These are phyloP conservation scores for Ladona fulva DNA, from an alignment of 1,140 invertebrate genomes.

Conservation along the genomic window DNA sequence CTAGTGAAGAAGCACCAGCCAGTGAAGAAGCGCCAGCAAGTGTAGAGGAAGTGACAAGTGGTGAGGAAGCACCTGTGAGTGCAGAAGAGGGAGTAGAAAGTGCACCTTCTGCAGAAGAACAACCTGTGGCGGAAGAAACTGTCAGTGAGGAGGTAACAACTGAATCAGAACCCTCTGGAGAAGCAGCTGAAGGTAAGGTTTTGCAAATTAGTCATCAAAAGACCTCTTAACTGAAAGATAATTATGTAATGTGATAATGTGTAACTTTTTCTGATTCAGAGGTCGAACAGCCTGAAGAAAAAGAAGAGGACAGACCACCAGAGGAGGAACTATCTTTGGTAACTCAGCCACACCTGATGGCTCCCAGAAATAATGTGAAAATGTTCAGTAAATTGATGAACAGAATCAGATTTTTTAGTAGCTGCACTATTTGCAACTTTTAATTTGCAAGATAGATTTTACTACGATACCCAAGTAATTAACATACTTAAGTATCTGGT, in stretches of 20 bases:
- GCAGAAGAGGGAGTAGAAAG: conserved; percentile 19
- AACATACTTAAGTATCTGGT: too few species aligned
- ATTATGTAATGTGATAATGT: not conserved
- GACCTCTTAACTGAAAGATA: not conserved
- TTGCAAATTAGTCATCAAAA: not conserved
- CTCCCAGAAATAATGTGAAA: too few species aligned
- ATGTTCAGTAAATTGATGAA: too few species aligned
- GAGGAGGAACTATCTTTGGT: not conserved
- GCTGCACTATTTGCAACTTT: too few species aligned
- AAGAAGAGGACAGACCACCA: conserved; percentile 21
- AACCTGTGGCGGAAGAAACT: conserved; percentile 10
- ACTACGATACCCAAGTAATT: too few species aligned
- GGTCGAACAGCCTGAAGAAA: conserved; percentile 23
- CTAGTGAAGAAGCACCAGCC: conserved; percentile 18
- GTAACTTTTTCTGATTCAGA: not conserved
- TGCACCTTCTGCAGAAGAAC: conserved; percentile 14
- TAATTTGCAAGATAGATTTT: too few species aligned
- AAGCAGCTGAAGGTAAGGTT: not conserved
- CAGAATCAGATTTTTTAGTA: too few species aligned
- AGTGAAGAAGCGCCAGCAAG: not conserved
- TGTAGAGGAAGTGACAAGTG: conserved; percentile 13
- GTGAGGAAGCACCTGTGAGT: conserved; percentile 19
- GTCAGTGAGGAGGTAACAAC: conserved; percentile 5
- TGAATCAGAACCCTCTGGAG: conserved; percentile 14
- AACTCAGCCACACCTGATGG: not conserved